These are phyloP conservation scores for Echinometra lucunter DNA, from an alignment of 53 echinoderm and acorn worm genomes.

Conservation along the genomic window DNA sequence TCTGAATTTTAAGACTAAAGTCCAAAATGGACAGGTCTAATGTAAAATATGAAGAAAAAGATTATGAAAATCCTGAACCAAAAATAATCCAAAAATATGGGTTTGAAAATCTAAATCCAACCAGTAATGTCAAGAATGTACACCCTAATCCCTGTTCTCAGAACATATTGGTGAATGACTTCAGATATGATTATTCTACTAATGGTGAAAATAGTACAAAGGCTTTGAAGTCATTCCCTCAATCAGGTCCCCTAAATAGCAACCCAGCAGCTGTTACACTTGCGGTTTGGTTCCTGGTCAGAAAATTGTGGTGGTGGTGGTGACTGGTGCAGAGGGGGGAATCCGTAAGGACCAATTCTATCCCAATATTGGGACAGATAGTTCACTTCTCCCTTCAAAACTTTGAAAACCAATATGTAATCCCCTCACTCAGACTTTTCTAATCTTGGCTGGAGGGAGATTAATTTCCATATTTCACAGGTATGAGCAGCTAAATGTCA, in stretches of 20 bases:
- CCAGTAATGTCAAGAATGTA: conserved; percentile 32
- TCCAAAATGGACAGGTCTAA: not conserved
- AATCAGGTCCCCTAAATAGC: conserved; percentile 42
- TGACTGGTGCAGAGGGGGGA: not conserved
- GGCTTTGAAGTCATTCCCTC: not conserved
- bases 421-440: not conserved
- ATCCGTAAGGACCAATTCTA: not conserved
- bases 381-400: not conserved
- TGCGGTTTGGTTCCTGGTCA: conserved; percentile 19
- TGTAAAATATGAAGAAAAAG: not conserved
- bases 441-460: conserved; percentile 40
- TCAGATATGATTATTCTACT: not conserved
- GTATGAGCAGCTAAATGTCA: not conserved
- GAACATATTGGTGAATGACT: not conserved
- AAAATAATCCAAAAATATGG: not conserved
- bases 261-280: not conserved
- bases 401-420: not conserved
- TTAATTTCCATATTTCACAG: not conserved
- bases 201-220: conserved; percentile 22
- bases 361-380: not conserved
- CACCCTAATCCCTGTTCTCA: conserved; percentile 24
- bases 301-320: conserved; percentile 28
- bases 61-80: not conserved
- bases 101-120: not conserved
- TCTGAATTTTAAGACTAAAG: not conserved